A percentile compares a stretch with the other conserved stretches of the same genome.
phyloP scores from a whole-genome alignment of 2,797 vertebrate genomes.

The Dendrocincla tyrannina region DNA sequence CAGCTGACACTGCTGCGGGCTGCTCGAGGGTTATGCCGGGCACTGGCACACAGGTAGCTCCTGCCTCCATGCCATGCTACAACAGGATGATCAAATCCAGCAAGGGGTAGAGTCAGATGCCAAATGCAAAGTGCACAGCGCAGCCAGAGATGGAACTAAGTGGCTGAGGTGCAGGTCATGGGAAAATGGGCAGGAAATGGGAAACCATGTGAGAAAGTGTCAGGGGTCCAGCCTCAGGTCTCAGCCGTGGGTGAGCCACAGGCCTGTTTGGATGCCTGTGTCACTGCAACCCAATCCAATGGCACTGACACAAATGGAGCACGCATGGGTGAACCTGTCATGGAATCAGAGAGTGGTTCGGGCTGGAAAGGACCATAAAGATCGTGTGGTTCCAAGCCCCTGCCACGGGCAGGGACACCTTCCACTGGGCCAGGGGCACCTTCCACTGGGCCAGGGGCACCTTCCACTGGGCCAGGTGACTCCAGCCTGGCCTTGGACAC shows the following conservation, averaged over 20 bases:
- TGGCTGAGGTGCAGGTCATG: fast-evolving
- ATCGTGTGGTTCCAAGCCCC: neutral
- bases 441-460: neutral
- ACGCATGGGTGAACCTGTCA: fast-evolving
- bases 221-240: neutral
- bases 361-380: neutral
- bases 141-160: neutral
- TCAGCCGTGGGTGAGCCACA: neutral
- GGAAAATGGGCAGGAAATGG: neutral
- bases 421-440: neutral
- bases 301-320: neutral
- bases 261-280: neutral
- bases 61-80: neutral
- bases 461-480: neutral
- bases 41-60: neutral
- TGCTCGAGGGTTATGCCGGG: neutral
- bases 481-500: neutral
- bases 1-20: neutral
- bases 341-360: neutral
- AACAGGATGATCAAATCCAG: neutral
- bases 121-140: neutral
- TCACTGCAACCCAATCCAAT: neutral
- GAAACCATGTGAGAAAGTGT: neutral
- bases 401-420: neutral
- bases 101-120: neutral